Base-by-base conservation (phyloP, 2,113 vertebrate genomes). In the Fregata magnificens region DNA sequence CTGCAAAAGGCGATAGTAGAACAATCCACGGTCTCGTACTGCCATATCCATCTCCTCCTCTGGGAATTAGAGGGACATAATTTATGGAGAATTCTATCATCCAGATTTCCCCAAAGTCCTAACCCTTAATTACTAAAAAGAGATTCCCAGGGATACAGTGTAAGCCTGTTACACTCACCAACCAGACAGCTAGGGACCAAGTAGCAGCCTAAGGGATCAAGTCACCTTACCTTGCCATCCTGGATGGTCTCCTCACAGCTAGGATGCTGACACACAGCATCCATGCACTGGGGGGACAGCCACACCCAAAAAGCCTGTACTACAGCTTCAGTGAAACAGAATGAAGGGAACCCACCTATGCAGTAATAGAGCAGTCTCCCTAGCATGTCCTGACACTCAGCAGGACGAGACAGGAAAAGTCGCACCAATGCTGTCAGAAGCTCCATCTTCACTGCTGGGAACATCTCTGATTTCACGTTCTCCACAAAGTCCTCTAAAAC, bases 1-100 rank as follows among this genome's bases (percentile, higher is more conserved):
- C 81, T 98, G 98, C 95, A 99, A 97, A 38, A 99, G 99, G 87
- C 99, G 98, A 76, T 99, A 99, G 97, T 99, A 99, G 96, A 99
- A 98, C n/a, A 99, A 96, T 0, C 99, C 99, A 24, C 99, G 99
- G 97, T 99, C 99, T 6, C 98, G 98, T 13, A 99, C 98, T 3
- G 98, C 99, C 99, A 99, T 99, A 80, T 99, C 98, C 29, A 96
- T 98, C 97, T 99, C 99, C 97, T 99, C 99, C 96, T 99, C 99
- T 99, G 98, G 38, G 49, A 94, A 90, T 56, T 26, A 96, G 22
- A 97, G 11, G 95, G 83, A 88, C 1, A 10, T 4, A 10, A 42
- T 20, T 40, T 6, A 36, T 0, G 25, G 77, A 55, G n/a, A 49
- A 50, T 32, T 52, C 42, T 13, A 52, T 2, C 61, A 38, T 31